phyloP scores from a whole-genome alignment of 2,113 vertebrate genomes.

The Hyperopisus bebe region DNA sequence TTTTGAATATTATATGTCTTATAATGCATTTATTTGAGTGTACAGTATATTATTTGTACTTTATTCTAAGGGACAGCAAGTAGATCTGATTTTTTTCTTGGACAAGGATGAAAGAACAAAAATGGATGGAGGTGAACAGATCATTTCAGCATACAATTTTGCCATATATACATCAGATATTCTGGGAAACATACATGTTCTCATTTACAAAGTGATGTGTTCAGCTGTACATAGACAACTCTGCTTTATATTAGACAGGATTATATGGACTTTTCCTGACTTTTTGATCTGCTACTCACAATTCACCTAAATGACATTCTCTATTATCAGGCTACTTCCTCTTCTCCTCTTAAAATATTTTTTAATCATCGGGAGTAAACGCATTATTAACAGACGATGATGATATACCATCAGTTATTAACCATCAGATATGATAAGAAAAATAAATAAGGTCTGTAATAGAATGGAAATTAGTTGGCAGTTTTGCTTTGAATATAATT shows the following conservation, averaged over 20 bases:
- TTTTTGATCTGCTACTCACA: neutral
- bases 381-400: neutral
- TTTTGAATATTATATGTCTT: neutral
- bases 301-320: neutral
- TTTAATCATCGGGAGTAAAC: neutral
- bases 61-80: neutral
- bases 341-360: neutral
- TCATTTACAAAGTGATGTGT: neutral
- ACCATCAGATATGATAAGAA: neutral
- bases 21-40: slow-evolving; percentile 30
- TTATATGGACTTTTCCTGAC: neutral
- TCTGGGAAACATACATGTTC: neutral
- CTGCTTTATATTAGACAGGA: neutral
- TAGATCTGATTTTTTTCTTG: neutral
- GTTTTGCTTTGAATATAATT: neutral
- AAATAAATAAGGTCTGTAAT: neutral
- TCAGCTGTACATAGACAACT: neutral
- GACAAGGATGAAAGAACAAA: neutral
- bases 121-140: neutral
- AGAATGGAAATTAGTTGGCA: neutral
- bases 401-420: neutral
- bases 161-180: neutral
- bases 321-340: neutral
- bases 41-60: neutral
- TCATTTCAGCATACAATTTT: neutral